Percentiles rank a stretch among this genome's conserved stretches.
Evolutionary conservation across 2,797 vertebrate genomes (phyloP).

Genomic region (Crossoptilon crossoptilon): DNA sequence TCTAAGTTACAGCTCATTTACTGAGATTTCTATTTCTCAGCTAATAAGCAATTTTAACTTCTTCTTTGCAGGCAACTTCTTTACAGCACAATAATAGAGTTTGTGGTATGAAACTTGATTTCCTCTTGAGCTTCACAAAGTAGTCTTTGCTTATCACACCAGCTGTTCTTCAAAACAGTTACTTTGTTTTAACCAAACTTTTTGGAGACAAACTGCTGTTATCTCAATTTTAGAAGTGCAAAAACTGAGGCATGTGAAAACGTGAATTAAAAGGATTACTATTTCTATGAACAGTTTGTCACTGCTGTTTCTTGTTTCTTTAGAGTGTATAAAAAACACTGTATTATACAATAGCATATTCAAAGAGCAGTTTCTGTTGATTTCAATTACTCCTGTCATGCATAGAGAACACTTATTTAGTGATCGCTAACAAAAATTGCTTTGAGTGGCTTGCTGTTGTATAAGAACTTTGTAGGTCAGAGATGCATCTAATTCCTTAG

Average conservation of each 20-base stretch:
- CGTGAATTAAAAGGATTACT: neutral
- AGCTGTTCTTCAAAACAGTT: neutral
- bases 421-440: neutral
- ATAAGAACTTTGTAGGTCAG: neutral
- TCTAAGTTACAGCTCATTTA: constrained; percentile 12
- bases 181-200: neutral
- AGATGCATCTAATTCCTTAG: neutral
- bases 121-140: neutral
- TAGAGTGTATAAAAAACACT: neutral
- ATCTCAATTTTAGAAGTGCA: neutral
- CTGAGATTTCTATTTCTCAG: neutral
- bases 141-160: neutral
- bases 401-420: neutral
- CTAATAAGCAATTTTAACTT: neutral
- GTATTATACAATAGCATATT: neutral
- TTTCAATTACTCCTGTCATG: neutral
- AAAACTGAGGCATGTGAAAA: neutral
- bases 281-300: neutral
- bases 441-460: neutral
- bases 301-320: neutral
- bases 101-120: neutral
- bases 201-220: neutral
- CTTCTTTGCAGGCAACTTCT: neutral
- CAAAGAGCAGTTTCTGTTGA: neutral
- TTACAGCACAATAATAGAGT: neutral